phyloP scores from a whole-genome alignment of 2,888 invertebrate genomes.

The Galeopsomyia nigrocyanea region DNA sequence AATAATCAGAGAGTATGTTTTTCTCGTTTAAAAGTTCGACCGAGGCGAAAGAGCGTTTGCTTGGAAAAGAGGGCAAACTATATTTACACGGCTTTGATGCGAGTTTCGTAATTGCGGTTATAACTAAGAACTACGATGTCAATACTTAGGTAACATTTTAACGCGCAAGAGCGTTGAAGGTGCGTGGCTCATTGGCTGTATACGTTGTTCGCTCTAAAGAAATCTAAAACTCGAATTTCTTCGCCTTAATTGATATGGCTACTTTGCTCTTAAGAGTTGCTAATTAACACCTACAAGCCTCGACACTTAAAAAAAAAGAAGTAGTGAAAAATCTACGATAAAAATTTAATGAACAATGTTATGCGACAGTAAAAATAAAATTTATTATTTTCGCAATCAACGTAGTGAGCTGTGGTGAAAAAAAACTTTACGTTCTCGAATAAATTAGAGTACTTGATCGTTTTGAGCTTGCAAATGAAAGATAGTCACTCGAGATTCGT shows the following conservation, averaged over 20 bases:
- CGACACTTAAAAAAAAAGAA: too few species aligned
- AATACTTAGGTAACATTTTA: slow-evolving; percentile 25
- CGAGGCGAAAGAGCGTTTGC: too few species aligned
- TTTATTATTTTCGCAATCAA: too few species aligned
- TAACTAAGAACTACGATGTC: slow-evolving; percentile 27
- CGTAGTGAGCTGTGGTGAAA: too few species aligned
- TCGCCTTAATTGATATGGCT: slow-evolving; percentile 4
- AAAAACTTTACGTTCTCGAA: too few species aligned
- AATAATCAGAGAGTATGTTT: slow-evolving; percentile 18
- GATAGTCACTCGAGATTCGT: too few species aligned
- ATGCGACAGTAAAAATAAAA: too few species aligned
- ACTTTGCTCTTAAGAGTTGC: neutral
- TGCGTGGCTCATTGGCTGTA: slow-evolving; percentile 5
- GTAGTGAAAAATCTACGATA: too few species aligned
- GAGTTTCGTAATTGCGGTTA: slow-evolving; percentile 38
- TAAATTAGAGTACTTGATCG: too few species aligned
- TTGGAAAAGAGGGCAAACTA: slow-evolving; percentile 16
- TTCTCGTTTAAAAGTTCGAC: slow-evolving; percentile 19
- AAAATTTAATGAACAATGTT: too few species aligned
- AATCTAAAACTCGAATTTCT: slow-evolving; percentile 6
- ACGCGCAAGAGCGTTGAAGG: slow-evolving; percentile 4
- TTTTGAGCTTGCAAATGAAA: too few species aligned
- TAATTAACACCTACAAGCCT: neutral
- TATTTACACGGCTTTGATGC: slow-evolving; percentile 39
- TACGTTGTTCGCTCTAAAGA: slow-evolving; percentile 4